Conservation (phyloP, 2,888 invertebrate species). For the Panorpa germanica region DNA sequence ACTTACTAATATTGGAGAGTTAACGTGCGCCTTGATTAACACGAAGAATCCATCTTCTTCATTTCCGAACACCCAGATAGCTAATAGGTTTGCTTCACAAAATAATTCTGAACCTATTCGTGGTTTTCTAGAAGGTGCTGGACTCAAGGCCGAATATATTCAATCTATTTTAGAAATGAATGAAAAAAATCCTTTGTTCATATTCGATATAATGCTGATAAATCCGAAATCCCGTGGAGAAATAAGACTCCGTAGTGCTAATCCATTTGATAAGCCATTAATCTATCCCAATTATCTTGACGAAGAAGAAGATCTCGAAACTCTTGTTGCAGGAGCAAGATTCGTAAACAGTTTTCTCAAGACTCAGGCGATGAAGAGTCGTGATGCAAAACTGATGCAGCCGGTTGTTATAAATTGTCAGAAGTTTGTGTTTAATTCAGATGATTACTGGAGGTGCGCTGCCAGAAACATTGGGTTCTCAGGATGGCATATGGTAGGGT, state of each 20-base stretch:
- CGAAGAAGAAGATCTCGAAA: conserved; percentile 30
- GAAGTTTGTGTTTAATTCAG: conserved; percentile 19
- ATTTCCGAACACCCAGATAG: conserved; percentile 32
- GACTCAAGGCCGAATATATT: conserved; percentile 19
- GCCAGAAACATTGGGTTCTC: conserved; percentile 31
- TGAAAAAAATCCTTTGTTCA: conserved; percentile 19
- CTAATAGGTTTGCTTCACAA: conserved; percentile 21
- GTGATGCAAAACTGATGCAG: conserved; percentile 20
- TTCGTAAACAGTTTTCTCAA: conserved; percentile 21
- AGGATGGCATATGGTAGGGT: conserved; percentile 48
- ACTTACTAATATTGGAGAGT: conserved; percentile 23
- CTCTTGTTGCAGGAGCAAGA: conserved; percentile 24
- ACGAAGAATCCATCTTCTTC: conserved; percentile 22
- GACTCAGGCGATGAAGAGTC: conserved; percentile 22
- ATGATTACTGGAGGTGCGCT: conserved; percentile 36
- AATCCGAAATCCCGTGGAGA: conserved; percentile 33
- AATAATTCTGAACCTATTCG: conserved; percentile 17
- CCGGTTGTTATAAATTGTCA: no score
- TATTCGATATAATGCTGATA: conserved; percentile 23
- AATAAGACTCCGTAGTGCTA: conserved; percentile 28
- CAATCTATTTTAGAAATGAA: conserved; percentile 18
- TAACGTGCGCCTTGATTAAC: conserved; percentile 29
- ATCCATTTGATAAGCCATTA: conserved; percentile 36
- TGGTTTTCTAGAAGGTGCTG: conserved; percentile 16
- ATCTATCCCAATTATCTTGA: conserved; percentile 43